Evolutionary conservation across 1,140 invertebrate species (phyloP), one percentile per base, ranked within the genome.

Genomic region (Zaprionus ghesquierei): DNA sequence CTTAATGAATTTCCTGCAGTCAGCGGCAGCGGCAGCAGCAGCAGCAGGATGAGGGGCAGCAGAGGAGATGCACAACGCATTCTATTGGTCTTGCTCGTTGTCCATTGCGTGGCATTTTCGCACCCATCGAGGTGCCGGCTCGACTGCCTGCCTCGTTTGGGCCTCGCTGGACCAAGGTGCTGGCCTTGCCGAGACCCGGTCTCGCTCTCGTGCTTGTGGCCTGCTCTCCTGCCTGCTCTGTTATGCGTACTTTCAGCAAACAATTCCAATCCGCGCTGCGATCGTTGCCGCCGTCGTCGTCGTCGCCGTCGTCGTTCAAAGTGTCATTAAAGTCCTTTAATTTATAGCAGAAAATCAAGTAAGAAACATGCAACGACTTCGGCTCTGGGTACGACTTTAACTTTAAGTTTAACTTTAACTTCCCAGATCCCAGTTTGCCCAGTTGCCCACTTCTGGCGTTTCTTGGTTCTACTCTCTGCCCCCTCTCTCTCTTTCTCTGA

Each of bases 321-420:
- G 84, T 87, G 84, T 87, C 84, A 87, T 87, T 87, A 87, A 87
- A 87, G 84, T 89, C 84, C 84, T 87, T 87, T 87, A 87, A 87
- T 87, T 87, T 87, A 87, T 87, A 89, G 84, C 84, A 89, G 84
- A 87, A 87, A 87, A 87, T 87, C 84, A 87, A 87, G 84, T 75
- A 87, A 87, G 84, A 87, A 87, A 87, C 84, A 87, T 87, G 84
- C 84, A 84, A 87, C 81, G 81, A 85, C 81, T 79, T 66, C 69
- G 80, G 59, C 71, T 61, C 64, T 69, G 65, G 31, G 23, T 38
- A 27, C 79, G 65, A 58, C 63, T 74, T 35, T 60, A 60, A 56
- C 53, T 53, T 44, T 53, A 31, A 49, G 50, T 60, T 63, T 27
- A 69, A 75, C 78, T 76, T 50, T 59, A 74, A 59, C 58, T 63